A percentile compares a stretch with the other conserved stretches of the same genome.
Conservation (phyloP, 1,140 invertebrate species). For the Diorhabda elongata region DNA sequence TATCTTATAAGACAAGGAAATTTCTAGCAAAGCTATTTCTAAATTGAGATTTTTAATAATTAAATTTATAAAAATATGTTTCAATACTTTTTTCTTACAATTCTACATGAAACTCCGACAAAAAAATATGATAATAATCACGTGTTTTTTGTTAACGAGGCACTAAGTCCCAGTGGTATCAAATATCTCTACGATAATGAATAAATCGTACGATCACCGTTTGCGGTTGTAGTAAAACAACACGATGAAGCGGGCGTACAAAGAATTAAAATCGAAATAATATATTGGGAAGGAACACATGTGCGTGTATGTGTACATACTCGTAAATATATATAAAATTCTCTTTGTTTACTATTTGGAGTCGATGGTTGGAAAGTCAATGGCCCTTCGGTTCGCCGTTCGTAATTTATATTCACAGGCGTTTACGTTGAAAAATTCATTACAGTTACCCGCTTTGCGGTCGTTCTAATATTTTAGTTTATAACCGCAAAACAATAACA, state of each 20-base stretch:
- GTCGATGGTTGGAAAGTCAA: constrained; percentile 10
- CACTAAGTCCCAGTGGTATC: background rate
- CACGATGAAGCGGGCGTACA: background rate
- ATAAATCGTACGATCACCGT: background rate
- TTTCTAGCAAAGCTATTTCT: too few species aligned
- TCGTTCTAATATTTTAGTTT: too few species aligned
- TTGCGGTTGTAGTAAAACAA: background rate
- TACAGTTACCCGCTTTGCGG: too few species aligned
- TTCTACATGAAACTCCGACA: too few species aligned
- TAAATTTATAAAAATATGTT: too few species aligned
- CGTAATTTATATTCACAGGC: background rate
- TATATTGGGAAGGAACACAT: background rate
- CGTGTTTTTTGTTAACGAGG: too few species aligned
- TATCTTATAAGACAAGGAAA: too few species aligned
- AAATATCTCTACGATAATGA: background rate
- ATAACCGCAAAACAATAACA: too few species aligned
- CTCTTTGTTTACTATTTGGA: background rate
- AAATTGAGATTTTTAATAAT: too few species aligned
- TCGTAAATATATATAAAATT: background rate
- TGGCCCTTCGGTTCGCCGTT: constrained; percentile 5
- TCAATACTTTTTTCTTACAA: too few species aligned
- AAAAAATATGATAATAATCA: too few species aligned
- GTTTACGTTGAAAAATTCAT: background rate
- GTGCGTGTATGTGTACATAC: background rate
- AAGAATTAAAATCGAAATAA: background rate